Evolutionary conservation across 2,888 invertebrate genomes (phyloP).

Genomic region (Platerodrilus igneus): DNA sequence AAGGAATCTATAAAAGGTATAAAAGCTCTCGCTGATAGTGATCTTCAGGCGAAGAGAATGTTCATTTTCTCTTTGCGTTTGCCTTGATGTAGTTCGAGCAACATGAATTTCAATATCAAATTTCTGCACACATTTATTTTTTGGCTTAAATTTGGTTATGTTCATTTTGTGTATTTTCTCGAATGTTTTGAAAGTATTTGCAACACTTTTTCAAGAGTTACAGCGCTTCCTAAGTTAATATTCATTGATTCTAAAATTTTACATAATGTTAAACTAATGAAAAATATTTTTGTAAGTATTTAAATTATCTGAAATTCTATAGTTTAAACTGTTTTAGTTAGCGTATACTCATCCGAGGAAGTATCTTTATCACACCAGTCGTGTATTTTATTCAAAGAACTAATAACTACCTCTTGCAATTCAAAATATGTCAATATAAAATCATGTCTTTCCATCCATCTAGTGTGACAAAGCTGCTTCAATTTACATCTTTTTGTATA

Average conservation of each 20-base stretch:
- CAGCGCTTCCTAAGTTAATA: neutral
- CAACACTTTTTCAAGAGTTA: no score
- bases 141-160: no score
- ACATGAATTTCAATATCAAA: neutral
- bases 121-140: neutral
- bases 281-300: conserved; percentile 1
- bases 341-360: neutral
- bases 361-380: neutral
- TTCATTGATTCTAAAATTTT: conserved; percentile 2
- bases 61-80: conserved; percentile 2
- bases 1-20: neutral
- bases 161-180: no score
- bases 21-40: neutral
- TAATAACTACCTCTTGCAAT: conserved; percentile 6
- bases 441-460: conserved; percentile 6
- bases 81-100: conserved; percentile 1
- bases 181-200: no score
- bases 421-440: conserved; percentile 2
- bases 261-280: conserved; percentile 1
- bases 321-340: conserved; percentile 1
- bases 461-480: conserved; percentile 1
- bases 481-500: neutral
- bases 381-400: conserved; percentile 4
- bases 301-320: conserved; percentile 3
- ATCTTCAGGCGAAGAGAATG: conserved; percentile 1